Conservation (phyloP, 2,113 vertebrate species). For the Gymnogyps californianus region DNA sequence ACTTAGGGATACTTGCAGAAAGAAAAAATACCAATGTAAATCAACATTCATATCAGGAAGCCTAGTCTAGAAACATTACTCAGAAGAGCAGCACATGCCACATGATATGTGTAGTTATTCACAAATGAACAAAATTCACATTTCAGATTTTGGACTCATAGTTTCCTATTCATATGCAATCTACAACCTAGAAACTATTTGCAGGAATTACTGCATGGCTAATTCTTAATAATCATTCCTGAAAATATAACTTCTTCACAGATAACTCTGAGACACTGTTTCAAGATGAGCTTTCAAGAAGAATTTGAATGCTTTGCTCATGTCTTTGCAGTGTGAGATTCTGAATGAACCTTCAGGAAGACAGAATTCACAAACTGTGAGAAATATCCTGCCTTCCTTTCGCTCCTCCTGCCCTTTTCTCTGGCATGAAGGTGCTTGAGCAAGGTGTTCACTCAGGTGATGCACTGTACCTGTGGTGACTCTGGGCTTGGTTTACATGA, state of each 20-base stretch:
- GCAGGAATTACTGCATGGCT: not conserved
- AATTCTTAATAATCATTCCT: not conserved
- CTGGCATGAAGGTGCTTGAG: not conserved
- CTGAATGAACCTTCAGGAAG: not conserved
- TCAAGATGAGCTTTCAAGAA: not conserved
- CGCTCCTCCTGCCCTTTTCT: not conserved
- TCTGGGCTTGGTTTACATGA: not conserved
- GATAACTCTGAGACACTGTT: not conserved
- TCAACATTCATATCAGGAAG: not conserved
- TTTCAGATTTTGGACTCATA: not conserved
- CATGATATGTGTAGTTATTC: not conserved
- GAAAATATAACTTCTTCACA: not conserved
- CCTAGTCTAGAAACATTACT: not conserved
- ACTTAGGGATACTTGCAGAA: not conserved
- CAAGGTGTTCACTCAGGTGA: not conserved
- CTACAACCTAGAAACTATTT: not conserved
- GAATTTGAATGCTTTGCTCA: not conserved
- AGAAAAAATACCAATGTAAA: not conserved
- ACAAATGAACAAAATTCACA: not conserved
- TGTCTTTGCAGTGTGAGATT: not conserved
- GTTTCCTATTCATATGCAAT: not conserved
- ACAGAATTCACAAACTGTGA: not conserved
- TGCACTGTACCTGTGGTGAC: not conserved
- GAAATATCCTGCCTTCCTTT: not conserved
- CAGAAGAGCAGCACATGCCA: not conserved